Evolutionary conservation across 92 coral and sea anemone species (phyloP).

Genomic region (Bergia sp.): DNA sequence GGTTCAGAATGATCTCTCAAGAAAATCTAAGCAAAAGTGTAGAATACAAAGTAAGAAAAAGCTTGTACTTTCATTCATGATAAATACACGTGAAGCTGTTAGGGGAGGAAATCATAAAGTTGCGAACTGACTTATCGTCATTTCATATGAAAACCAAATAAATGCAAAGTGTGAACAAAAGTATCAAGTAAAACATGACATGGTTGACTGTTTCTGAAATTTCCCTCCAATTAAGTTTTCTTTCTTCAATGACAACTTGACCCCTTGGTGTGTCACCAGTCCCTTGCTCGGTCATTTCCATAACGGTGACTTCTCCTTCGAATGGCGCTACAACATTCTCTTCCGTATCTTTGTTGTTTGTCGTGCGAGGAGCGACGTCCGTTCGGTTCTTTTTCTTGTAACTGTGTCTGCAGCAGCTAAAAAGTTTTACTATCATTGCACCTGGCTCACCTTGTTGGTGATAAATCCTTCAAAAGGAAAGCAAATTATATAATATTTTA

Average conservation of each 20-base stretch:
- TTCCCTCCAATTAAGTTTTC: constrained; percentile 61
- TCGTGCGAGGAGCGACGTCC: neutral
- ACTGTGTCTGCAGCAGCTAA: constrained; percentile 1
- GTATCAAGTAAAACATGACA: constrained; percentile 59
- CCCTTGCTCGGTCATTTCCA: neutral
- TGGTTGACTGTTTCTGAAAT: constrained; percentile 67
- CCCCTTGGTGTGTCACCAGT: neutral
- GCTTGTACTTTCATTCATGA: too few relatives aligned
- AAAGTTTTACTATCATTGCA: neutral
- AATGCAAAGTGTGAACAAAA: constrained; percentile 3
- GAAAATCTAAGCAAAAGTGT: too few relatives aligned
- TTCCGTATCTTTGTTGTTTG: neutral
- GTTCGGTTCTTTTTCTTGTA: neutral
- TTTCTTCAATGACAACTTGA: neutral
- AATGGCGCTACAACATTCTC: neutral
- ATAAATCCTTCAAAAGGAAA: constrained; percentile 5
- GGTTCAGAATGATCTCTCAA: too few relatives aligned
- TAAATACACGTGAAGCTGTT: too few relatives aligned
- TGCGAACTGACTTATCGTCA: too few relatives aligned
- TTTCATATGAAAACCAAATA: constrained; percentile 3
- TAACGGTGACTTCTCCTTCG: neutral
- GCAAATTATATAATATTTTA: neutral
- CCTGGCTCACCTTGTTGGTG: constrained; percentile 26
- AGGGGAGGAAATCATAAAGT: too few relatives aligned
- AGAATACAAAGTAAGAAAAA: too few relatives aligned